Evolutionary conservation across 2,888 invertebrate genomes (phyloP), one percentile per base, ranked within the genome.

Genomic region (Chrysina gloriosa): DNA sequence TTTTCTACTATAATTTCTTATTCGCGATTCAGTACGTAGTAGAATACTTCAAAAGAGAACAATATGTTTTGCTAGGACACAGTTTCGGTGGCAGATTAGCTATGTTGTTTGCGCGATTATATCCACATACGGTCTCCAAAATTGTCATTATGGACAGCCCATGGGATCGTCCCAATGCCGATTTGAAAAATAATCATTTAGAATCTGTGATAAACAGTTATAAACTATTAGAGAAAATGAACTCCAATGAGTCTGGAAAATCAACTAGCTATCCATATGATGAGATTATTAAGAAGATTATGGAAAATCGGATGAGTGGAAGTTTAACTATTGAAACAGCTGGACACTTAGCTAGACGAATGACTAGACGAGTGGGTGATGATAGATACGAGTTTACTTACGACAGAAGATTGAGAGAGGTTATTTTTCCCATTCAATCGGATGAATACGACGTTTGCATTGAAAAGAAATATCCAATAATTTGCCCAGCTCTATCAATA

Each of bases 1-100:
- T 65, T 5, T 48, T 65, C 25, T 56, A 36, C 0, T 78, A 83
- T 14, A 85, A 88, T 71, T 77, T 85, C 69, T 74, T 86, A 6
- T 81, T 85, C n/a, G 72, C 73, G 1, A 75, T 77, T 52, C 78
- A 75, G 71, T 50, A 78, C 36, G 70, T 81, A 6, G 63, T 74
- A 5, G 74, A 80, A 7, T 74, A 79, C 72, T 80, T 82, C 63
- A 76, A 78, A 52, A 72, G 74, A 45, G 67, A 77, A 31, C 79
- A 77, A 69, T 81, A 79, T 68, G 78, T 79, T 19, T 68, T 82
- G 34, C 71, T 83, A 63, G 82, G 78, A 0, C 83, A 82, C 65
- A 81, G 82, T 75, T 82, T 63, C 29, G 65, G 61, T 2, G 85
- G 82, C 6, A 81, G 79, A 2, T 39, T 84, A 48, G 81, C 80